These are phyloP conservation scores for Baryphthengus martii DNA, from an alignment of 2,113 vertebrate genomes.

Conservation along the genomic window DNA sequence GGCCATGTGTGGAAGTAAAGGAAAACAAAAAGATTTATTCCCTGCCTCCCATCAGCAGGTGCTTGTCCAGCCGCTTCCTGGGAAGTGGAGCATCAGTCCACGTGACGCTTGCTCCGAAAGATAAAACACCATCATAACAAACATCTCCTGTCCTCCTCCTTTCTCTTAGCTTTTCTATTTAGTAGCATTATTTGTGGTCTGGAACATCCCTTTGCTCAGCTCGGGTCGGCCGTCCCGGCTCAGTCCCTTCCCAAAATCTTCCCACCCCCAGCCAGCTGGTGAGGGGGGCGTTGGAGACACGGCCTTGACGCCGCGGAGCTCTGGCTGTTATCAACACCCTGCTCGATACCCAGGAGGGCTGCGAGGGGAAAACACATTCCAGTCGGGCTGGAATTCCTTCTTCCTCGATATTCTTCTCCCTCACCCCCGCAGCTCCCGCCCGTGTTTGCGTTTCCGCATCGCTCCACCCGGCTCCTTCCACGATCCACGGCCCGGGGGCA, in stretches of 20 bases:
- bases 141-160: no score
- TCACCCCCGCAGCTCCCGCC: neutral
- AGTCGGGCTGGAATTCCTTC: neutral
- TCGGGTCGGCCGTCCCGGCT: neutral
- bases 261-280: neutral
- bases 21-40: neutral
- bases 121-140: neutral
- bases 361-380: no score
- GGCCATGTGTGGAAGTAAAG: neutral
- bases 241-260: neutral
- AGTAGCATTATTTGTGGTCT: neutral
- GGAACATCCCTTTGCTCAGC: neutral
- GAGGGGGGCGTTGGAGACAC: neutral
- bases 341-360: neutral
- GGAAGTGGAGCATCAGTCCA: neutral
- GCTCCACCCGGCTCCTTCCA: no score
- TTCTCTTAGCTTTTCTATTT: neutral
- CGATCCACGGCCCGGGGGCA: neutral
- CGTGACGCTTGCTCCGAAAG: no score
- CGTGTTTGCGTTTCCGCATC: no score
- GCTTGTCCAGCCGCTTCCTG: neutral
- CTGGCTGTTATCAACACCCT: neutral
- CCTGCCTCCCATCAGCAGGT: neutral
- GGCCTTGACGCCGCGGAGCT: neutral
- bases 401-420: neutral